A percentile compares a stretch with the other conserved stretches of the same genome.
Evolutionary conservation across 92 coral and sea anemone species (phyloP).

Genomic region (Paragorgia papillata): DNA sequence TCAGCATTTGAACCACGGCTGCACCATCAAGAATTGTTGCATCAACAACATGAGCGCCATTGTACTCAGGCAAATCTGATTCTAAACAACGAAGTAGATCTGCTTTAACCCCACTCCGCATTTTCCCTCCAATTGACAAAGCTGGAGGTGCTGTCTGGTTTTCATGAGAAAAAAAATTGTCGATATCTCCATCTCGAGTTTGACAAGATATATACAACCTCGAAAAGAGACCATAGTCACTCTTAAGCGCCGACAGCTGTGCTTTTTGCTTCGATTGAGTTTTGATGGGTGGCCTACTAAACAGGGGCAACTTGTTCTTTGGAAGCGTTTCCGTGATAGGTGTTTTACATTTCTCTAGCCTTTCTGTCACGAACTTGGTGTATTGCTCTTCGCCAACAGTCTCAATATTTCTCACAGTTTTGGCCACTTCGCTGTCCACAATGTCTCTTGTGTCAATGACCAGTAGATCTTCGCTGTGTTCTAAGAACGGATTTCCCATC

Average conservation of each 20-base stretch:
- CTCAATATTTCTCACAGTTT: constrained; percentile 37
- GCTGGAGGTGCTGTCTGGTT: constrained; percentile 63
- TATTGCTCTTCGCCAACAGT: constrained; percentile 49
- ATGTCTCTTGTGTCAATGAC: constrained; percentile 48
- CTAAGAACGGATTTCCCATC: constrained; percentile 58
- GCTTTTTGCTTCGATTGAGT: constrained; percentile 42
- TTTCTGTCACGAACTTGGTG: constrained; percentile 42
- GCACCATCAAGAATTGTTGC: constrained; percentile 17
- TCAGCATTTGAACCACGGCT: too few relatives aligned
- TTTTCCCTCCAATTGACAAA: neutral
- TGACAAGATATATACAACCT: constrained; percentile 62
- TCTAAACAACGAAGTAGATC: constrained; percentile 3
- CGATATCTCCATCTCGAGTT: constrained; percentile 53
- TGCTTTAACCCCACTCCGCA: constrained; percentile 12
- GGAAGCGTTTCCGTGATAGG: constrained; percentile 39
- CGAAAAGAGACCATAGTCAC: constrained; percentile 60
- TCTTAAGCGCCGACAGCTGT: constrained; percentile 46
- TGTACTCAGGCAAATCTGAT: neutral
- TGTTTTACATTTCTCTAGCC: constrained; percentile 33
- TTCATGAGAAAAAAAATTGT: constrained; percentile 56
- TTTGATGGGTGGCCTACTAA: constrained; percentile 12
- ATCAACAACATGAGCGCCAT: neutral
- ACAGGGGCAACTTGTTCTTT: constrained; percentile 59
- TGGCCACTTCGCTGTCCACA: constrained; percentile 24
- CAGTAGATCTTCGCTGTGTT: constrained; percentile 44